Evolutionary conservation across 2,888 invertebrate genomes (phyloP).

Genomic region (Oscheius sp.): DNA sequence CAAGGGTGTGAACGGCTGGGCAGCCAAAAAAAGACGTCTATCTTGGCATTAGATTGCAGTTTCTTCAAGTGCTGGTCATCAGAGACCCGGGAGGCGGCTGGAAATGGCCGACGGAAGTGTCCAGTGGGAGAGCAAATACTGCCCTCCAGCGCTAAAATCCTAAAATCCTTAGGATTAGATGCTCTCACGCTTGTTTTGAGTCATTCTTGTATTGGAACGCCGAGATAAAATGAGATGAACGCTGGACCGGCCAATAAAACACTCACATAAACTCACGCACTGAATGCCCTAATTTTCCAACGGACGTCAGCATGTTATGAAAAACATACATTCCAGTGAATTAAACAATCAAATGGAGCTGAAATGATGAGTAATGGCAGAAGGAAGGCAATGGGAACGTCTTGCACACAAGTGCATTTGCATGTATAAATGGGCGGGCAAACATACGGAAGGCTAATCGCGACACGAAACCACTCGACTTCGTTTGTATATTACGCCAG

Average conservation of each 20-base stretch:
- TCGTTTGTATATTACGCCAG: constrained; percentile 13
- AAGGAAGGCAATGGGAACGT: background rate
- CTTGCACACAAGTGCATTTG: constrained; percentile 6
- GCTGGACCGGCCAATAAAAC: constrained; percentile 3
- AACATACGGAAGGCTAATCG: constrained; percentile 29
- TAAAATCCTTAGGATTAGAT: constrained; percentile 17
- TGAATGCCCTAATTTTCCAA: background rate
- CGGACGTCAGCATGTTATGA: background rate
- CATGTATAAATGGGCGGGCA: constrained; percentile 25
- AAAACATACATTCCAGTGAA: too few species aligned
- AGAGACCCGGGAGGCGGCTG: constrained; percentile 12
- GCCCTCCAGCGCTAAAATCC: constrained; percentile 16
- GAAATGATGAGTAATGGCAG: background rate
- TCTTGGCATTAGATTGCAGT: background rate
- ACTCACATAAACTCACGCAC: constrained; percentile 13
- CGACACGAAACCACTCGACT: constrained; percentile 30
- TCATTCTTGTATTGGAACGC: background rate
- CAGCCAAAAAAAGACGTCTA: background rate
- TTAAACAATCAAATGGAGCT: too few species aligned
- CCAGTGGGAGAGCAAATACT: constrained; percentile 22
- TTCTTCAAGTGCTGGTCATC: background rate
- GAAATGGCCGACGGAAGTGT: constrained; percentile 13
- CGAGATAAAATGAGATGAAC: background rate
- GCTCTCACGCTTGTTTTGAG: background rate
- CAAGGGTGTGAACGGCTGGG: background rate